Percentiles rank a stretch among this genome's conserved stretches.
Conservation (phyloP, 2,797 vertebrate genomes). For the Xiphophorus birchmanni region DNA sequence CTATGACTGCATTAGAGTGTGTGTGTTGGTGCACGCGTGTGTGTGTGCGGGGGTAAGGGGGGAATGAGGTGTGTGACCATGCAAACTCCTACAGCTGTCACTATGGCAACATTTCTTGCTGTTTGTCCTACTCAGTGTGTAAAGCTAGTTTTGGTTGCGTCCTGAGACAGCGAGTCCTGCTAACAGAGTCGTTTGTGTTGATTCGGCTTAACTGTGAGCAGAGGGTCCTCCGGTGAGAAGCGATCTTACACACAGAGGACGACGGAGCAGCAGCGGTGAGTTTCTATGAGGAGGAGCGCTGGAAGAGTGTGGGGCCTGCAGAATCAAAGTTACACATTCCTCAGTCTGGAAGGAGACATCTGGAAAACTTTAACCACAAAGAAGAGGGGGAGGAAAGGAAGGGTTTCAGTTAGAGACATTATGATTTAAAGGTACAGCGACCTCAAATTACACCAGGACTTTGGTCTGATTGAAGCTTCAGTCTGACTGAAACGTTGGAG, state of each 20-base stretch:
- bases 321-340: constrained; percentile 57
- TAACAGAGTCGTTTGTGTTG: neutral
- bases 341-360: constrained; percentile 47
- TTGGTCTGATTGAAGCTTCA: no score
- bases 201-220: neutral
- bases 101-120: neutral
- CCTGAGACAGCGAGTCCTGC: neutral
- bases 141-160: no score
- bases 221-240: neutral
- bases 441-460: no score
- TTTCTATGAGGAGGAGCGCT: neutral
- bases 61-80: neutral
- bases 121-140: no score
- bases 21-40: neutral
- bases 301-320: constrained; percentile 16
- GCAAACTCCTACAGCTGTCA: neutral
- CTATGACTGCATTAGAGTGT: neutral
- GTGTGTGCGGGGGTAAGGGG: no score
- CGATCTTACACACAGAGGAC: neutral
- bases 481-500: neutral
- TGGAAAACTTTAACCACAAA: constrained; percentile 60
- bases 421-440: neutral
- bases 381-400: constrained; percentile 29
- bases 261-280: neutral
- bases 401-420: neutral